Evolutionary conservation across 2,888 invertebrate genomes (phyloP), one percentile per base, ranked within the genome.

Genomic region (Ormyrus labotus): DNA sequence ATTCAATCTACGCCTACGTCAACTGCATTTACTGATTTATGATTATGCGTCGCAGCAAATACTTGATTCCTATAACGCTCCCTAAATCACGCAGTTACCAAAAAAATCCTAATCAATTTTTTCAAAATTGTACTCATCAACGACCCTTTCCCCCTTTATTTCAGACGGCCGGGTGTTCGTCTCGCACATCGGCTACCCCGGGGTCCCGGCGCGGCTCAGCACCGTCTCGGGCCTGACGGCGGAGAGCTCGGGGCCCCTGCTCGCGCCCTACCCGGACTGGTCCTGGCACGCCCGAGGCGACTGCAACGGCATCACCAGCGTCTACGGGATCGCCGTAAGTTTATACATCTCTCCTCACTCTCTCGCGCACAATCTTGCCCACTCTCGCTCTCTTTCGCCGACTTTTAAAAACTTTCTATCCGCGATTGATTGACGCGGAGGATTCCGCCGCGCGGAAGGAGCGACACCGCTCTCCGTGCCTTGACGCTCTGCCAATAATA

Each of bases 151-250:
- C 1, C 8, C 13, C 13, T 45, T 45, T 13, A 47, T 76, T 78
- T 0, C 80, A 83, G 84, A 86, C 69, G 81, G 83, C 57, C 76
- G 82, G 68, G 91, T 94, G 8, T 96, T 96, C 86, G 92, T 95
- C 0, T 94, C 96, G 0, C 91, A 95, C 10, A 94, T 96, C 84
- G 93, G 93, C 85, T 90, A 89, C 4, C 0, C 78, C 0, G 96
- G 96, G 0, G 93, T 95, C 8, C 96, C 96, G 0, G 93, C 94
- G 0, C 93, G 95, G 0, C 88, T 96, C 63, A 95, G 94, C 2
- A 93, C 92, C 0, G 92, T 96, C 0, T 85, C 89, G 48, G 82
- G 86, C 8, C 81, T 83, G 48, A 83, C 50, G 55, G 48, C 81
- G 0, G 91, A 91, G 72, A 83, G 85, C 0, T 92, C 92, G 91